These are phyloP conservation scores for Scomber japonicus DNA, from an alignment of 2,113 vertebrate genomes.

Conservation along the genomic window DNA sequence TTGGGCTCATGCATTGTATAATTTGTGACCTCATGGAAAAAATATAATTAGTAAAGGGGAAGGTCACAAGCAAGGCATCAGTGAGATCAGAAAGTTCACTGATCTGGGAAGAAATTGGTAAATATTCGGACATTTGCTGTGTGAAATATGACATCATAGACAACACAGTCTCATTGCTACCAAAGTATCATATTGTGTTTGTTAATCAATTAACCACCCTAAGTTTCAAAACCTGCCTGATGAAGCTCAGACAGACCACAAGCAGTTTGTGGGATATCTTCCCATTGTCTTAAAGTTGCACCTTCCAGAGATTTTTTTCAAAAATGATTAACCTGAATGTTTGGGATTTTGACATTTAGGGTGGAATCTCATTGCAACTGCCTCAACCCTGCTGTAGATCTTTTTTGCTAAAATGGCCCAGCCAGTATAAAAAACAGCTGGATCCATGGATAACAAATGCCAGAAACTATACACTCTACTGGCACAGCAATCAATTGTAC, in stretches of 20 bases:
- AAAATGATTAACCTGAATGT: neutral
- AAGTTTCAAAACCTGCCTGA: neutral
- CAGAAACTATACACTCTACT: constrained; percentile 35
- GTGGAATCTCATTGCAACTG: constrained; percentile 3
- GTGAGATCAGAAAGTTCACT: constrained; percentile 15
- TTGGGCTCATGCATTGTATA: constrained; percentile 38
- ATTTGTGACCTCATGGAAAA: constrained; percentile 9
- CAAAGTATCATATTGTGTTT: neutral
- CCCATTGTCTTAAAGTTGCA: no score
- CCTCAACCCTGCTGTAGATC: constrained; percentile 31
- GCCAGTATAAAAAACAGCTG: constrained; percentile 30
- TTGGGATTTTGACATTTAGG: neutral
- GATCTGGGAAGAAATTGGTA: neutral
- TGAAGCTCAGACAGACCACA: no score
- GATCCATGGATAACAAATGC: constrained; percentile 19
- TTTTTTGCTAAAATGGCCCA: constrained; percentile 20
- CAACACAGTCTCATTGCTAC: neutral
- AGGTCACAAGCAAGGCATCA: neutral
- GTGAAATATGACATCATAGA: neutral
- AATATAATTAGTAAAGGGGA: constrained; percentile 1
- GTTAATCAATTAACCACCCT: neutral
- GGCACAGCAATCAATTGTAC: constrained; percentile 49
- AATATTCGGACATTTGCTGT: neutral
- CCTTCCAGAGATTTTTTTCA: neutral
- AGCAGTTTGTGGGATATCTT: no score